Conservation (phyloP, 2,797 vertebrate genomes). For the Semotilus atromaculatus region DNA sequence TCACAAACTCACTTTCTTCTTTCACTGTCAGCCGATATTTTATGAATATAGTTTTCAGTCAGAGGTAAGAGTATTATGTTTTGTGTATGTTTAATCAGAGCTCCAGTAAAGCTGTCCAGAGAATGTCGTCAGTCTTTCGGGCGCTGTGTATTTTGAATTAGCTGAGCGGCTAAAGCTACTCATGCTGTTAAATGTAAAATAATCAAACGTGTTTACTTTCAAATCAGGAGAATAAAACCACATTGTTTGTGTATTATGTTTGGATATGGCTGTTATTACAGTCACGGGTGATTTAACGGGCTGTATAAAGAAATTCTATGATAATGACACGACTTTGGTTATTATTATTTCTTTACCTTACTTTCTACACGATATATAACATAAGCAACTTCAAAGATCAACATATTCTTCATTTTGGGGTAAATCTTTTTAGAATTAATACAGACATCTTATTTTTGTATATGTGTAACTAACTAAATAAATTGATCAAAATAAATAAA, state of each 20-base stretch:
- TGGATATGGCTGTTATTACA: neutral
- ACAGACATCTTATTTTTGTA: neutral
- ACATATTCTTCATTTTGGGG: neutral
- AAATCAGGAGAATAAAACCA: neutral
- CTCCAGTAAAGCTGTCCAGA: too few relatives aligned
- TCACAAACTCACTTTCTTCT: neutral
- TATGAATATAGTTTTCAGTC: conserved; percentile 13
- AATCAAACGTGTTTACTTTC: too few relatives aligned
- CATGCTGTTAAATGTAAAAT: neutral
- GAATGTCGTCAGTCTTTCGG: neutral
- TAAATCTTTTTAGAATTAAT: neutral
- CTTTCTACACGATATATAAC: neutral
- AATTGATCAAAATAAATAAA: too few relatives aligned
- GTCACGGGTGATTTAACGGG: neutral
- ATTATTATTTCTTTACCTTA: neutral
- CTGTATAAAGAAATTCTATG: neutral
- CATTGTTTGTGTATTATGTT: neutral
- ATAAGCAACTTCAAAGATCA: neutral
- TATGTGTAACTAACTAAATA: too few relatives aligned
- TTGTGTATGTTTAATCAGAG: neutral
- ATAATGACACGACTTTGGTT: neutral
- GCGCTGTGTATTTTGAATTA: neutral
- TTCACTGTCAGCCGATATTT: conserved; percentile 13
- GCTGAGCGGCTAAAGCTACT: conserved; percentile 26
- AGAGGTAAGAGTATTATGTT: conserved; percentile 3